Conservation (phyloP, 2,113 vertebrate species). For the Apeltes quadracus region DNA sequence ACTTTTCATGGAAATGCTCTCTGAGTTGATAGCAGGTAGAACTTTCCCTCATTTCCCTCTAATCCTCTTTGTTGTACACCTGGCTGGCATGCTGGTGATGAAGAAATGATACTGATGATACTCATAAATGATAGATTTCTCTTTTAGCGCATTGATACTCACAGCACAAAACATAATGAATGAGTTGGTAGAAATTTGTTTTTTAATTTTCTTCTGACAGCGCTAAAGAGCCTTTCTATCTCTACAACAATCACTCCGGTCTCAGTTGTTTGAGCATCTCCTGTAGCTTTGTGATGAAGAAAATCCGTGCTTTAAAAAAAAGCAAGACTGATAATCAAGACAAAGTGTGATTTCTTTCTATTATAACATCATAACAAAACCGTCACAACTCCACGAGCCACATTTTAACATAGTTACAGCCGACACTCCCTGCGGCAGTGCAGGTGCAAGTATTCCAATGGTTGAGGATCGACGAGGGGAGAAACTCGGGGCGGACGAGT, state of each 20-base stretch:
- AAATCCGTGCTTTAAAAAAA: slow-evolving; percentile 9
- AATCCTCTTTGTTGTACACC: slow-evolving; percentile 74
- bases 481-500: background rate
- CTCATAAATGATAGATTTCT: slow-evolving; percentile 74
- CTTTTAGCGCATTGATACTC: slow-evolving; percentile 31
- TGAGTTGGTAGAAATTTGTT: slow-evolving; percentile 3
- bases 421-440: no score
- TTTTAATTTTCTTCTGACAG: slow-evolving; percentile 3
- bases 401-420: background rate
- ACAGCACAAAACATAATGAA: slow-evolving; percentile 45
- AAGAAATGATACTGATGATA: slow-evolving; percentile 69
- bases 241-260: slow-evolving; percentile 1
- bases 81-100: slow-evolving; percentile 73
- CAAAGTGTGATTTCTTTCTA: slow-evolving; percentile 20
- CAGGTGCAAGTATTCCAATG: no score
- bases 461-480: no score
- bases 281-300: slow-evolving; percentile 1
- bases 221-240: background rate
- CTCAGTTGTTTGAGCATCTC: slow-evolving; percentile 11
- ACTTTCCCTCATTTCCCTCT: slow-evolving; percentile 50
- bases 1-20: slow-evolving; percentile 29
- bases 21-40: slow-evolving; percentile 39
- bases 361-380: slow-evolving; percentile 25
- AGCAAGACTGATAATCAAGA: background rate
- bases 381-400: background rate